phyloP scores from a whole-genome alignment of 2,888 invertebrate species.

The Desoria tigrina region DNA sequence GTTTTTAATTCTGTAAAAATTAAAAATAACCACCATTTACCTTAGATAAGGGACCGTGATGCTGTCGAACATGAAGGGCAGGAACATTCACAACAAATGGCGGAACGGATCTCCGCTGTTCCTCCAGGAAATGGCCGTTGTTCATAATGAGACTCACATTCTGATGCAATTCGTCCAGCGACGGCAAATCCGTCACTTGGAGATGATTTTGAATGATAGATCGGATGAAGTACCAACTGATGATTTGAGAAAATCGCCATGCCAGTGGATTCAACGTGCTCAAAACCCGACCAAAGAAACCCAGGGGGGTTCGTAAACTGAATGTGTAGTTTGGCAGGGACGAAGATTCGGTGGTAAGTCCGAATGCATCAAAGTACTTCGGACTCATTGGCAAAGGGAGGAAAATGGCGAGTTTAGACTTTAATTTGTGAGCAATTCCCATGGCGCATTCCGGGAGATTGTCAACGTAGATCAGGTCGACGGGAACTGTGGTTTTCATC shows the following conservation, averaged over 20 bases:
- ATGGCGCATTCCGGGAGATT: background rate
- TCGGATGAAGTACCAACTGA: background rate
- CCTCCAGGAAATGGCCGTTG: conserved; percentile 22
- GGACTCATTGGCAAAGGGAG: background rate
- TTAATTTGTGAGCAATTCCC: background rate
- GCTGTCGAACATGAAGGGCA: conserved; percentile 16
- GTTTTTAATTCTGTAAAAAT: no score
- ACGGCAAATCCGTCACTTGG: conserved; percentile 13
- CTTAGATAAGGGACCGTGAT: background rate
- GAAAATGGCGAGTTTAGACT: background rate
- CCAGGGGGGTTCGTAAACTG: background rate
- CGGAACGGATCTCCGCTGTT: conserved; percentile 23
- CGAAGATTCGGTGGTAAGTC: background rate
- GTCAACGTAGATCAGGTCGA: background rate
- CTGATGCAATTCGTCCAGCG: conserved; percentile 7
- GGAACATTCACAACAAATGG: conserved; percentile 22
- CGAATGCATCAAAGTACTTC: conserved; percentile 3
- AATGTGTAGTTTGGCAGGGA: background rate
- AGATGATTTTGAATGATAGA: conserved; percentile 4
- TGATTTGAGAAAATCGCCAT: background rate
- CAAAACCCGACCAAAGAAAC: background rate
- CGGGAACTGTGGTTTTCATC: background rate
- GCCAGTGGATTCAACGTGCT: background rate
- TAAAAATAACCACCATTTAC: conserved; percentile 2
- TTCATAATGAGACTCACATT: conserved; percentile 20